A percentile compares a stretch with the other conserved stretches of the same genome.
phyloP scores from a whole-genome alignment of 2,113 vertebrate genomes.

The Cottus gobio region DNA sequence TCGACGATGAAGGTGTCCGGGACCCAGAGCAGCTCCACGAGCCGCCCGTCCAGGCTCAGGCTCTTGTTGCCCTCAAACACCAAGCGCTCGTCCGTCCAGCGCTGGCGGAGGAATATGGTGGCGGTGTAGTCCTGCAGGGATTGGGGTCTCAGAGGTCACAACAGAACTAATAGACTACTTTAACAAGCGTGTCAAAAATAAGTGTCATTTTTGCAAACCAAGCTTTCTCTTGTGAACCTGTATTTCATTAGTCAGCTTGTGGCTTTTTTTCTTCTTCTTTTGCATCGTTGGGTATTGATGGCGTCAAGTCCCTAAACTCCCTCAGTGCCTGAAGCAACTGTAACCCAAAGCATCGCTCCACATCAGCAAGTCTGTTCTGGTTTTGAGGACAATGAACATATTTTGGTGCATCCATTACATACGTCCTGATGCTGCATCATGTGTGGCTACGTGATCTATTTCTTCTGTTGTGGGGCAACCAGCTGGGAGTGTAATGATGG shows the following conservation, averaged over 20 bases:
- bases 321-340: conserved; percentile 32
- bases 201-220: conserved; percentile 27
- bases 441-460: not conserved
- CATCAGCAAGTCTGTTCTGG: conserved; percentile 41
- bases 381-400: conserved; percentile 17
- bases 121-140: conserved; percentile 88
- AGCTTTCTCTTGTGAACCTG: not conserved
- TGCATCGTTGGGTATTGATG: conserved; percentile 41
- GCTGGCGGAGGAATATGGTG: conserved; percentile 92
- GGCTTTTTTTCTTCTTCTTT: not conserved
- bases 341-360: conserved; percentile 31
- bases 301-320: conserved; percentile 34
- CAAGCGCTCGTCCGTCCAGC: conserved; percentile 92
- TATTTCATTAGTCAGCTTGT: conserved; percentile 28
- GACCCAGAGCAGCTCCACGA: conserved; percentile 93
- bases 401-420: conserved; percentile 11
- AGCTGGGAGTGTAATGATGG: conserved; percentile 2
- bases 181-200: conserved; percentile 24
- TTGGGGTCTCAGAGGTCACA: conserved; percentile 27
- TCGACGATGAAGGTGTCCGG: conserved; percentile 93
- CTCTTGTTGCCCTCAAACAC: conserved; percentile 92
- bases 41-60: conserved; percentile 90
- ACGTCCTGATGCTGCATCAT: conserved; percentile 20
- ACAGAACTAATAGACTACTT: conserved; percentile 1
- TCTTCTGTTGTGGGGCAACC: not conserved